Base-by-base conservation (phyloP, 1,140 invertebrate genomes). In the Eciton burchellii region DNA sequence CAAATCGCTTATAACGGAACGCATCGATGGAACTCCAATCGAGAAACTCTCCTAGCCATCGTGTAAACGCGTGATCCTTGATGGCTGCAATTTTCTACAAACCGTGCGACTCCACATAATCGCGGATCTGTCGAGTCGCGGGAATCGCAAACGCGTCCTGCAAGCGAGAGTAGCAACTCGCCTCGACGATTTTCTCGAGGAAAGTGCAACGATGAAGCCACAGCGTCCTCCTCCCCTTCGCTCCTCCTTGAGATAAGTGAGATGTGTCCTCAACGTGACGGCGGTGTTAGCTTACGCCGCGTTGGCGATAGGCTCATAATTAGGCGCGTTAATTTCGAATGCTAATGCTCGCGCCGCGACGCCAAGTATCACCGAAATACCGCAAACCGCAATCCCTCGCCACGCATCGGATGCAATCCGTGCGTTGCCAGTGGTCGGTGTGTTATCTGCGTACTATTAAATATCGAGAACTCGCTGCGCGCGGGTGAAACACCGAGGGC, bases 391-490 rank as follows among this genome's bases (percentile, higher is more conserved):
- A 79, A 16, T 79, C 45, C 14, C 49, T 24, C 19, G n/a, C 24
- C 8, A 29, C 26, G 21, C 9, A 26, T n/a, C n/a, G 24, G 6
- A 35, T 35, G 35, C 35, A 35, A 1, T 12, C 6, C 49, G 12
- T 26, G 21, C 54, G 35, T 3, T 54, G 21, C 63, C 43, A 21
- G 70, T 79, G 35, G 70, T 79, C 35, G 2, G 35, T 35, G 35
- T 35, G 8, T 8, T n/a, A n/a, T n/a, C n/a, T n/a, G n/a, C n/a
- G n/a, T n/a, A n/a, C n/a, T n/a, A n/a, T n/a, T 49, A 79, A 79
- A 79, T 43, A 79, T 79, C 70, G 74, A 79, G 49, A 70, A 70
- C 43, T 56, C 35, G n/a, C 35, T 56, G n/a, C 68, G 43, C 56
- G 26, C 49, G 8, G 49, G 68, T 79, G 35, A 45, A 79, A 57